Conservation (phyloP, 2,113 vertebrate genomes). For the Carettochelys insculpta region DNA sequence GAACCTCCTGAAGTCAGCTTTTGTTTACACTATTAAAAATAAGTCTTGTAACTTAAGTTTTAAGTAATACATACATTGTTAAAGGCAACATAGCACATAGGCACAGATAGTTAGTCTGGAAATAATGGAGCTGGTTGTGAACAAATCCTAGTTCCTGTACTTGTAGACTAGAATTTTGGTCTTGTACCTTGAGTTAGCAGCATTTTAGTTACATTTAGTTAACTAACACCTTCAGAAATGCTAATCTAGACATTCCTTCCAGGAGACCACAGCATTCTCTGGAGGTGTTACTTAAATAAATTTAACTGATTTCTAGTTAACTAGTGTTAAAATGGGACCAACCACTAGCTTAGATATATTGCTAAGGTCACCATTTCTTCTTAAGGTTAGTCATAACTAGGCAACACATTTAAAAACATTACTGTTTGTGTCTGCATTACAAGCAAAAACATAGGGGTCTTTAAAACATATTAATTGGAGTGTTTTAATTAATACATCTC, state of each 20-base stretch:
- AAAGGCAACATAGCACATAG: background rate
- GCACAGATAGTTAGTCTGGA: background rate
- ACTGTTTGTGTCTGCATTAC: background rate
- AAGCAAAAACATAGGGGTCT: accelerated
- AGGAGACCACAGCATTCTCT: background rate
- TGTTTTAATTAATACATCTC: background rate
- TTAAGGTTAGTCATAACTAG: background rate
- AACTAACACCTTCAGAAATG: background rate
- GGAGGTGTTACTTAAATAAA: background rate
- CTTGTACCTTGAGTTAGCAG: background rate
- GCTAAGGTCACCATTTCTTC: background rate
- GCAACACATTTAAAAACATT: background rate
- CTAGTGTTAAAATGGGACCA: background rate
- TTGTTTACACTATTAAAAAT: background rate
- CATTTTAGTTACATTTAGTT: background rate
- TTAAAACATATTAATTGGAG: background rate
- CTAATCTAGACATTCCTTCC: background rate
- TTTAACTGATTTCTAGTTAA: background rate
- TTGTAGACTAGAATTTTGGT: background rate
- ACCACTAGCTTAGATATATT: background rate
- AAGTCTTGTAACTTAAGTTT: background rate
- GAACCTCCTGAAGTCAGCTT: background rate
- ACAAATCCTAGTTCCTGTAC: background rate
- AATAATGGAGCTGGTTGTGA: background rate
- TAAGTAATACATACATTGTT: background rate